These are phyloP conservation scores for Watersipora subatra DNA, from an alignment of 1,140 invertebrate species.

Conservation along the genomic window DNA sequence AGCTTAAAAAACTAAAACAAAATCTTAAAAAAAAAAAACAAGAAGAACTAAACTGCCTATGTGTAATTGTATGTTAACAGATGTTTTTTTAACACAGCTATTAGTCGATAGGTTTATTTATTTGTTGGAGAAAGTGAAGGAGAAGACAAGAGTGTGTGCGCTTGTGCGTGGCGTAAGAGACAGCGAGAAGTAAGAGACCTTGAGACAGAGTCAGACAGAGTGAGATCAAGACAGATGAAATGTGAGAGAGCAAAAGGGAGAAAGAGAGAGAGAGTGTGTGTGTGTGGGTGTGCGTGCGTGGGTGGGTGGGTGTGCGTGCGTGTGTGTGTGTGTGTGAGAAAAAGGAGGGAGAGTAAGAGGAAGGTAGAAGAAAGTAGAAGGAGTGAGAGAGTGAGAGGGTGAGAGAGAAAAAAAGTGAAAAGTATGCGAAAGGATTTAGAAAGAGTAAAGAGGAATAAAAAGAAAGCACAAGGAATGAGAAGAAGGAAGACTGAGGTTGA, in stretches of 20 bases:
- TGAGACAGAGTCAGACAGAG: too few relatives aligned
- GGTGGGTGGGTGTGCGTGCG: neutral
- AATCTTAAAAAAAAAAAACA: too few relatives aligned
- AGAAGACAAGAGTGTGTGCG: too few relatives aligned
- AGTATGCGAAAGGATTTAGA: neutral
- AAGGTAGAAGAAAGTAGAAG: neutral
- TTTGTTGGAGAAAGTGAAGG: too few relatives aligned
- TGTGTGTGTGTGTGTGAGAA: neutral
- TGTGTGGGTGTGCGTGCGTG: neutral
- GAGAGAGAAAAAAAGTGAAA: neutral
- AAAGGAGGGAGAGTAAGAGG: neutral
- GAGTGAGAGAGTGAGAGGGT: too few relatives aligned
- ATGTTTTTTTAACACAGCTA: too few relatives aligned
- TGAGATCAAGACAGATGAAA: neutral
- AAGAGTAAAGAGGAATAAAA: neutral
- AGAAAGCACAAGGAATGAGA: neutral
- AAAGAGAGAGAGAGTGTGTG: neutral
- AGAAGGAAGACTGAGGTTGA: neutral
- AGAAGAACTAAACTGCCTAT: too few relatives aligned
- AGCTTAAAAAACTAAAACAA: too few relatives aligned
- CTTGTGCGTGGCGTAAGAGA: too few relatives aligned
- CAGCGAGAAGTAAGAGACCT: too few relatives aligned
- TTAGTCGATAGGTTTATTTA: too few relatives aligned
- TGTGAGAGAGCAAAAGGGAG: neutral
- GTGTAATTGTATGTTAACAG: too few relatives aligned